Conservation (phyloP, 2,888 invertebrate genomes). For the Callimorpha dominula region DNA sequence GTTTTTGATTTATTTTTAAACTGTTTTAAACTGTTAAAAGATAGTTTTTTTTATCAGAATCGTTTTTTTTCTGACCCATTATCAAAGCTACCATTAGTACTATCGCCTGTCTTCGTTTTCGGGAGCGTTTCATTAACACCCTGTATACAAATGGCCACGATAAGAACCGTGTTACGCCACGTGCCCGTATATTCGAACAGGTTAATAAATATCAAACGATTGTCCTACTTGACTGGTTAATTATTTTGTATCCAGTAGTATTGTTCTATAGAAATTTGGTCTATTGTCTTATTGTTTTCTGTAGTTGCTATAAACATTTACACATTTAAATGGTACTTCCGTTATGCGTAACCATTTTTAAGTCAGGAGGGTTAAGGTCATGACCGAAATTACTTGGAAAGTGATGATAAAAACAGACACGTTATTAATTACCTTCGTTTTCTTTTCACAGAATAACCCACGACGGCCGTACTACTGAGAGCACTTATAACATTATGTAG, state of each 20-base stretch:
- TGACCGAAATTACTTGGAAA: background rate
- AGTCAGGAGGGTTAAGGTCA: background rate
- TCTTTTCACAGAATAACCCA: slow-evolving; percentile 93
- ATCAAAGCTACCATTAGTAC: no score
- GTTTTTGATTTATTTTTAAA: no score
- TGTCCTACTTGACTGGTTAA: slow-evolving; percentile 5
- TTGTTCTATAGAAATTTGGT: background rate
- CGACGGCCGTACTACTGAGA: slow-evolving; percentile 93
- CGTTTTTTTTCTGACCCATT: no score
- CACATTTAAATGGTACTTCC: background rate
- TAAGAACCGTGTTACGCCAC: slow-evolving; percentile 22
- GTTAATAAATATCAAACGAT: slow-evolving; percentile 17
- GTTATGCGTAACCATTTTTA: background rate
- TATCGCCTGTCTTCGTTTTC: no score
- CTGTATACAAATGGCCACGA: slow-evolving; percentile 7
- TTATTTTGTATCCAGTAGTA: background rate
- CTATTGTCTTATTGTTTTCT: background rate
- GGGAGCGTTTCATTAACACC: no score
- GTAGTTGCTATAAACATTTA: background rate
- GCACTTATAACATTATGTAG: slow-evolving; percentile 23
- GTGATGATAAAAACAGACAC: background rate
- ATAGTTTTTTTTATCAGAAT: no score
- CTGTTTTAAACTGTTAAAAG: no score
- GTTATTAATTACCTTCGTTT: slow-evolving; percentile 17
- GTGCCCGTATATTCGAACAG: slow-evolving; percentile 11